A percentile compares a stretch with the other conserved stretches of the same genome.
These are phyloP conservation scores for Nebria ingens DNA, from an alignment of 1,140 invertebrate genomes.

Conservation along the genomic window DNA sequence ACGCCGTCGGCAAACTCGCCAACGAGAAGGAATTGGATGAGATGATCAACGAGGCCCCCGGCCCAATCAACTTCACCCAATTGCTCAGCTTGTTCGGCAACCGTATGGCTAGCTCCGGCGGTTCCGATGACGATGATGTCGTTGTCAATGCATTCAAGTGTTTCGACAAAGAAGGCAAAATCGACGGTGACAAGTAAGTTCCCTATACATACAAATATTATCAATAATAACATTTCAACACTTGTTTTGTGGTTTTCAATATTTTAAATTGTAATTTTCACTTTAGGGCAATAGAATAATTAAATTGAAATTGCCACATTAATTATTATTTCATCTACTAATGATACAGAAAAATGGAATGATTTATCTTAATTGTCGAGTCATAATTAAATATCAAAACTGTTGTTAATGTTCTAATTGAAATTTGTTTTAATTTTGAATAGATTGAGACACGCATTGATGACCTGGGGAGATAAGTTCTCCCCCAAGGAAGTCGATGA, in stretches of 20 bases:
- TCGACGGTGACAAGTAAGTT: constrained; percentile 67
- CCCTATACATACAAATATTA: constrained; percentile 1
- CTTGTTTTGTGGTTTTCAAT: background rate
- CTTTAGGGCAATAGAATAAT: no score
- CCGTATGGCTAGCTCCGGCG: constrained; percentile 68
- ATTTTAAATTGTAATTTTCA: no score
- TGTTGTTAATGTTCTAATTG: no score
- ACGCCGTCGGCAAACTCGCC: constrained; percentile 83
- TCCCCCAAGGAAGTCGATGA: constrained; percentile 84
- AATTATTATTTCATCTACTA: no score
- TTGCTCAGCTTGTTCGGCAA: constrained; percentile 84
- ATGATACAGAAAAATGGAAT: no score
- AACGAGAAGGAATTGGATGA: constrained; percentile 84
- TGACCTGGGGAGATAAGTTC: constrained; percentile 97
- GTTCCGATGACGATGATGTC: constrained; percentile 86
- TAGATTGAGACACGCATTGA: constrained; percentile 85
- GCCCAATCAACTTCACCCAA: constrained; percentile 93
- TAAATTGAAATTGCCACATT: no score
- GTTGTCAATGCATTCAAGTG: constrained; percentile 91
- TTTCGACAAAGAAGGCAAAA: constrained; percentile 85
- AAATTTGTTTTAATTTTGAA: background rate
- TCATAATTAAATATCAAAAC: no score
- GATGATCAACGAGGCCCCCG: constrained; percentile 82
- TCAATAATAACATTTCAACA: background rate
- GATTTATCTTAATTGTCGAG: no score